phyloP scores from a whole-genome alignment of 2,113 vertebrate species.

The Oncorhynchus tshawytscha region DNA sequence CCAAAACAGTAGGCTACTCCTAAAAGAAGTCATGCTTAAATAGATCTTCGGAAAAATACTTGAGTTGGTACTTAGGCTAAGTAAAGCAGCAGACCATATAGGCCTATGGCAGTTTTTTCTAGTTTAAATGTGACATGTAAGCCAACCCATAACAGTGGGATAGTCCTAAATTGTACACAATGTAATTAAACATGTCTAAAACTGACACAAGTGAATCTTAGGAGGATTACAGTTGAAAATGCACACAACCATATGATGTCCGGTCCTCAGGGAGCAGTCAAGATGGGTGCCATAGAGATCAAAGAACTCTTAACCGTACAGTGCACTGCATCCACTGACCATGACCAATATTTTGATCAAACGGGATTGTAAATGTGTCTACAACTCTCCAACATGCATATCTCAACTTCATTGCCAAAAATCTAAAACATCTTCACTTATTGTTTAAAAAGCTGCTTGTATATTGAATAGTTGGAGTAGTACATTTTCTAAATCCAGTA shows the following conservation, averaged over 20 bases:
- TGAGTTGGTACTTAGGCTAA: background rate
- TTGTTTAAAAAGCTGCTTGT: background rate
- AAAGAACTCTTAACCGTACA: background rate
- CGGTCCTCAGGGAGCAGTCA: background rate
- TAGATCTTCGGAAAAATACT: background rate
- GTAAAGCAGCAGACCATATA: background rate
- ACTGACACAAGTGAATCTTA: background rate
- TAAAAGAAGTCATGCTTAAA: background rate
- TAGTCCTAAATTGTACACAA: background rate
- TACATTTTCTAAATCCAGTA: background rate
- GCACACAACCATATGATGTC: background rate
- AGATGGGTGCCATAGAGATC: background rate
- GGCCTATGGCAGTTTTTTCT: background rate
- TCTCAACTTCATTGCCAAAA: constrained; percentile 9
- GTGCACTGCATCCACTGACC: constrained; percentile 3
- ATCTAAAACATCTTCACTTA: background rate
- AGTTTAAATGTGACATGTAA: background rate
- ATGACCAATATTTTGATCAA: constrained; percentile 7
- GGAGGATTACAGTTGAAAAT: background rate
- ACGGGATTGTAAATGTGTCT: constrained; percentile 17
- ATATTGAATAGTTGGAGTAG: background rate
- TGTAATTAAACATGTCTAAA: background rate
- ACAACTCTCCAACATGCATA: constrained; percentile 6
- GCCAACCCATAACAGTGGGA: background rate
- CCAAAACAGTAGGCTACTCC: background rate